Conservation (phyloP, 2,113 vertebrate genomes). For the Aptenodytes forsteri region DNA sequence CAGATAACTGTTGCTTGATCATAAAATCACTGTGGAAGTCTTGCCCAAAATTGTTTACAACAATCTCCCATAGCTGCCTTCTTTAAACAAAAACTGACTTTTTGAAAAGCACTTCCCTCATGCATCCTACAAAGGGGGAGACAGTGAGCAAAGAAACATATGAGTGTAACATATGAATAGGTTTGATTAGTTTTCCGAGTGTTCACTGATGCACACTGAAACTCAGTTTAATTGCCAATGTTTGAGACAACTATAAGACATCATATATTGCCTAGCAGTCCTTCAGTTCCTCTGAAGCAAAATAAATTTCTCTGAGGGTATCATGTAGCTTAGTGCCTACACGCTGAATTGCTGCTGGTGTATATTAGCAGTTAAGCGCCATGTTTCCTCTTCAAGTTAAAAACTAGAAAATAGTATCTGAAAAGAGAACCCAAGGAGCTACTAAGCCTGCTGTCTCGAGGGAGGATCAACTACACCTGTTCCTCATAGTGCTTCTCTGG, state of each 20-base stretch:
- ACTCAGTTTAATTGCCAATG: background rate
- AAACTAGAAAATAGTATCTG: background rate
- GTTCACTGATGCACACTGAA: background rate
- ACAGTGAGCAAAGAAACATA: background rate
- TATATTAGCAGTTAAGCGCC: background rate
- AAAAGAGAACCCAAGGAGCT: background rate
- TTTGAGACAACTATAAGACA: background rate
- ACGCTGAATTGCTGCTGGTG: background rate
- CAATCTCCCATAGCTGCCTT: background rate
- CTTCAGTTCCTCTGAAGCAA: background rate
- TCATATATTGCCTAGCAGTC: background rate
- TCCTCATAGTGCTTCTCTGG: background rate
- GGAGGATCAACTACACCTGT: background rate
- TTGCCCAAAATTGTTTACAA: background rate
- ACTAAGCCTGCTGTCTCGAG: background rate
- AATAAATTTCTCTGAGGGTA: background rate
- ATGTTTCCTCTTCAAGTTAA: background rate
- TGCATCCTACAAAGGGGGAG: background rate
- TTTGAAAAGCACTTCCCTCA: background rate
- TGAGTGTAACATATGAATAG: background rate
- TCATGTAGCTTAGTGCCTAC: background rate
- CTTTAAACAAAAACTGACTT: background rate
- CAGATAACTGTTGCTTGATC: background rate
- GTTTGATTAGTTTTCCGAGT: background rate
- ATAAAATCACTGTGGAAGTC: background rate